These are phyloP conservation scores for Homarus americanus DNA, from an alignment of 1,140 invertebrate genomes.

Conservation along the genomic window DNA sequence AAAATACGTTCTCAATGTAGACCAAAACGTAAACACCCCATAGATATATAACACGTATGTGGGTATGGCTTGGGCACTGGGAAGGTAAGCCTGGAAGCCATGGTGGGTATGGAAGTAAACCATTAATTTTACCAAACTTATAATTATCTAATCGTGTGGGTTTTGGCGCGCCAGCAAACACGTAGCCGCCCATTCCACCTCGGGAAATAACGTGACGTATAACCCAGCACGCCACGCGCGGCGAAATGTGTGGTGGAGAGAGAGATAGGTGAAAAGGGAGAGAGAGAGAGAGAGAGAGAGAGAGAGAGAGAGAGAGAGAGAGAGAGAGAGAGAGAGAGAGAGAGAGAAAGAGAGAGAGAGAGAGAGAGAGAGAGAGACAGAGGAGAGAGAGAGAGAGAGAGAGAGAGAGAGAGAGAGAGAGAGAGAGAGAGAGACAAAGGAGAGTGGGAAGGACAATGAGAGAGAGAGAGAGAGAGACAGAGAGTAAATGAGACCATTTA, in stretches of 20 bases:
- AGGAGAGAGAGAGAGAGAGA: constrained; percentile 14
- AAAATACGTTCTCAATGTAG: no score
- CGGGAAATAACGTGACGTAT: constrained; percentile 56
- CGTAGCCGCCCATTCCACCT: constrained; percentile 49
- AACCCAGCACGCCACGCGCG: background rate
- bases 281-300: background rate
- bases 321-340: constrained; percentile 29
- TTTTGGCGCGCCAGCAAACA: constrained; percentile 14
- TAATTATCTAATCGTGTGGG: constrained; percentile 66
- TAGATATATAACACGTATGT: no score
- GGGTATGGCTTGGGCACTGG: no score
- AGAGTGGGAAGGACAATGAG: background rate
- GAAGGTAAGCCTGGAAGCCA: background rate
- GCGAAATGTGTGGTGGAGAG: background rate
- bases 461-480: no score
- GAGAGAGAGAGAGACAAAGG: background rate
- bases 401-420: constrained; percentile 16
- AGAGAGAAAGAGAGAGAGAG: background rate
- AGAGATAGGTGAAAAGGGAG: background rate
- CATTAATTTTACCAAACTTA: constrained; percentile 58
- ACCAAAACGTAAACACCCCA: no score
- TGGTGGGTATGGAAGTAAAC: constrained; percentile 11
- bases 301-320: constrained; percentile 37
- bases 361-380: constrained; percentile 6
- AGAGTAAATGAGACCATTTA: no score